Evolutionary conservation across 2,113 vertebrate genomes (phyloP).

Genomic region (Paedocypris sp.): DNA sequence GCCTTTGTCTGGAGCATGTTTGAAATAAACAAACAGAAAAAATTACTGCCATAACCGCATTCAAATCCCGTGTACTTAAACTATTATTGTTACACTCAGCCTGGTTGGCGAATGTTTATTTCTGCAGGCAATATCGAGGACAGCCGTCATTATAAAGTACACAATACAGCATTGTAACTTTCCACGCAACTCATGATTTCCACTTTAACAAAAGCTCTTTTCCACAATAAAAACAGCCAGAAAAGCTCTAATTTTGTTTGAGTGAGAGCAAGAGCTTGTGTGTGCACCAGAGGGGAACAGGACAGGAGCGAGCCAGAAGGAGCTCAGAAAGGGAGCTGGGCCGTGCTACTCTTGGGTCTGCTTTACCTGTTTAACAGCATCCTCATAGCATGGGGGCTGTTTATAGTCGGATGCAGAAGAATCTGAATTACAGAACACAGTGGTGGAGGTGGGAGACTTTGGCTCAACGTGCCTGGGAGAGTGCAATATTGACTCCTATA

Average conservation of each 20-base stretch:
- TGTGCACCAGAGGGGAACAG: too few relatives aligned
- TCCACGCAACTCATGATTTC: neutral
- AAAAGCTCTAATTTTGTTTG: neutral
- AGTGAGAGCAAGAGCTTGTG: too few relatives aligned
- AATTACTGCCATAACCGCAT: neutral
- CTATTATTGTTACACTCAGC: neutral
- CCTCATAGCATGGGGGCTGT: conserved; percentile 88
- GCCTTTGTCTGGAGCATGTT: neutral
- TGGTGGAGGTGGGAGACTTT: conserved; percentile 72
- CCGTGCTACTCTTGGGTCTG: conserved; percentile 1
- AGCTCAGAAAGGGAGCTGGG: conserved; percentile 26
- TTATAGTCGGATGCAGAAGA: conserved; percentile 72
- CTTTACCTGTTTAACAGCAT: conserved; percentile 89
- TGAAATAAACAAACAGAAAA: neutral
- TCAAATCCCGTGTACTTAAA: neutral
- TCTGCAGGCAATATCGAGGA: neutral
- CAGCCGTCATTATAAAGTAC: neutral
- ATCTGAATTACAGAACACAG: conserved; percentile 76
- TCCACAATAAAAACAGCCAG: too few relatives aligned
- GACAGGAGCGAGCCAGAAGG: conserved; percentile 26
- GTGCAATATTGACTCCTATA: conserved; percentile 72
- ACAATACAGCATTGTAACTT: neutral
- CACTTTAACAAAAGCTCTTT: neutral
- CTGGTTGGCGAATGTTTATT: neutral
- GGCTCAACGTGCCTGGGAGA: conserved; percentile 69